phyloP scores from a whole-genome alignment of 2,797 vertebrate genomes.

The Schizothorax lantsangensis region DNA sequence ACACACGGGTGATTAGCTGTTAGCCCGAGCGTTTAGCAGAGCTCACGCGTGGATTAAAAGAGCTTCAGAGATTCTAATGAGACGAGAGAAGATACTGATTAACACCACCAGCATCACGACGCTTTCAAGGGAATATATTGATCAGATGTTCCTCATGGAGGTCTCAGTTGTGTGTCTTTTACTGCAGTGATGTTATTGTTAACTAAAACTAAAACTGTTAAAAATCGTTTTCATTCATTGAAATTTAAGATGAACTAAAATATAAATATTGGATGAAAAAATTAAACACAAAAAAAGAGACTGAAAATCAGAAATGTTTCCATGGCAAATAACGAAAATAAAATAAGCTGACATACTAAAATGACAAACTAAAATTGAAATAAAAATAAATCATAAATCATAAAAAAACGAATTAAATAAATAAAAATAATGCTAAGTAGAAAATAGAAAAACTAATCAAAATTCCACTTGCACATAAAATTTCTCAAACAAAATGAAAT shows the following conservation, averaged over 20 bases:
- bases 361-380: background rate
- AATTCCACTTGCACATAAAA: no score
- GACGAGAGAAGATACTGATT: constrained; percentile 24
- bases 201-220: background rate
- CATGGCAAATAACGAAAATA: background rate
- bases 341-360: background rate
- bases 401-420: no score
- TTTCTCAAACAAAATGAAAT: no score
- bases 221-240: background rate
- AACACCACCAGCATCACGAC: background rate
- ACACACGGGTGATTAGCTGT: constrained; percentile 22
- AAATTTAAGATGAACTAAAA: background rate
- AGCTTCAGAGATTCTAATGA: constrained; percentile 46
- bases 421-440: no score
- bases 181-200: background rate
- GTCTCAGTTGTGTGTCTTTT: background rate
- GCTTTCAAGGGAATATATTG: background rate
- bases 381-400: background rate
- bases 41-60: constrained; percentile 50
- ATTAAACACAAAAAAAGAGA: background rate
- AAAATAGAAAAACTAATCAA: background rate
- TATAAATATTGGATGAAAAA: background rate
- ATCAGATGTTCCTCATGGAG: background rate
- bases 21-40: constrained; percentile 29
- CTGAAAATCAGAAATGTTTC: background rate